phyloP scores from a whole-genome alignment of 2,888 invertebrate species.

The Lasius fuliginosus region DNA sequence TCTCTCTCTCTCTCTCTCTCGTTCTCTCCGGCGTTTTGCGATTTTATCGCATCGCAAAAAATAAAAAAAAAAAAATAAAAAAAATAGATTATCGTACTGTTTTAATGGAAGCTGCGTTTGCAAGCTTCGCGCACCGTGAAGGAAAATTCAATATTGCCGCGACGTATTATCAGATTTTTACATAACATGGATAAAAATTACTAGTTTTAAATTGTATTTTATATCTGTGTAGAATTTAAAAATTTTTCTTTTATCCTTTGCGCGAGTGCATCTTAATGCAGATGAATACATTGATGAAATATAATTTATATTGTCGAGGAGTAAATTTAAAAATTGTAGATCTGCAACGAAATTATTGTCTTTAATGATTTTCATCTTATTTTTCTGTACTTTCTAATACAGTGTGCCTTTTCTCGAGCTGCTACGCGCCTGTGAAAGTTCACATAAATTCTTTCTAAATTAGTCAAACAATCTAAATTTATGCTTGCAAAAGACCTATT shows the following conservation, averaged over 20 bases:
- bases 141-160: conserved; percentile 9
- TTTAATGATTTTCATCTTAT: neutral
- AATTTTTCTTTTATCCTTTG: neutral
- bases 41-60: conserved; percentile 49
- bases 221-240: neutral
- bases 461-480: neutral
- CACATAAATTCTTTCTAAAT: conserved; percentile 6
- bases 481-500: neutral
- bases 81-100: conserved; percentile 31
- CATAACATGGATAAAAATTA: neutral
- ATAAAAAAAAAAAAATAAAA: neutral
- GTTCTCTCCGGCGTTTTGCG: conserved; percentile 21
- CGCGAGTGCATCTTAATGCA: neutral
- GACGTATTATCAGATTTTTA: conserved; percentile 25
- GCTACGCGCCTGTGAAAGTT: neutral
- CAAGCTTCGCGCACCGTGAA: neutral
- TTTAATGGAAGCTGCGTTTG: conserved; percentile 13
- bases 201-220: neutral
- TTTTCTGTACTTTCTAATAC: neutral
- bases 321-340: neutral
- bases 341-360: no score
- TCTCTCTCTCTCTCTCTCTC: neutral
- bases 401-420: neutral
- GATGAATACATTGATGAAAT: neutral
- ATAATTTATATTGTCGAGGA: neutral